Evolutionary conservation across 2,113 vertebrate genomes (phyloP).

Genomic region (Grantiella picta): DNA sequence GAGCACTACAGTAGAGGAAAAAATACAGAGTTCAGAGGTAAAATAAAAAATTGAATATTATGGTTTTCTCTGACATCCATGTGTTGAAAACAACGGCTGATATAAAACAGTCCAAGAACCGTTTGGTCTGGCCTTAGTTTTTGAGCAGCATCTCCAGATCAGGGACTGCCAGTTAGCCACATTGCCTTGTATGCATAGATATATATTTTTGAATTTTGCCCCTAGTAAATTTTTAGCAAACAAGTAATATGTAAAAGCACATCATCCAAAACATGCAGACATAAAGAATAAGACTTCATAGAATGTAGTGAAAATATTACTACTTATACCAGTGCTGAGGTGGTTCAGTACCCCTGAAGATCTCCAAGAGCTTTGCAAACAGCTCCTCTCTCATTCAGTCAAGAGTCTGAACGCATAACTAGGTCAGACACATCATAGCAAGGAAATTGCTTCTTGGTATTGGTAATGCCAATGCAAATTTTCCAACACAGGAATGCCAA

Average conservation of each 20-base stretch:
- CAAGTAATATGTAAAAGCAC: background rate
- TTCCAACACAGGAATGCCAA: conserved; percentile 11
- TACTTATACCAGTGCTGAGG: background rate
- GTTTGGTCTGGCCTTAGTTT: background rate
- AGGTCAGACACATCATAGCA: background rate
- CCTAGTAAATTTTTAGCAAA: background rate
- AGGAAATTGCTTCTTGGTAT: background rate
- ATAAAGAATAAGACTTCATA: background rate
- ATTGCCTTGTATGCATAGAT: background rate
- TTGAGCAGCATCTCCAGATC: background rate
- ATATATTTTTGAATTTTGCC: background rate
- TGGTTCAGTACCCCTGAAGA: background rate
- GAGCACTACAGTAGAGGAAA: background rate
- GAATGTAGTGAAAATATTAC: background rate
- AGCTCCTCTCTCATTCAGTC: background rate
- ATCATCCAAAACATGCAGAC: background rate
- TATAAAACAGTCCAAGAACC: background rate
- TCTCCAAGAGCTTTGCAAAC: background rate
- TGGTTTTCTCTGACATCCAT: background rate
- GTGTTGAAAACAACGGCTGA: background rate
- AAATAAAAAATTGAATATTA: background rate
- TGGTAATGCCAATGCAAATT: conserved; percentile 2
- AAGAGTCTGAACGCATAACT: background rate
- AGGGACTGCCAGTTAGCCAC: background rate
- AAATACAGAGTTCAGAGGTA: background rate